Conservation (phyloP, 1,140 invertebrate genomes). For the Hypothenemus hampei region DNA sequence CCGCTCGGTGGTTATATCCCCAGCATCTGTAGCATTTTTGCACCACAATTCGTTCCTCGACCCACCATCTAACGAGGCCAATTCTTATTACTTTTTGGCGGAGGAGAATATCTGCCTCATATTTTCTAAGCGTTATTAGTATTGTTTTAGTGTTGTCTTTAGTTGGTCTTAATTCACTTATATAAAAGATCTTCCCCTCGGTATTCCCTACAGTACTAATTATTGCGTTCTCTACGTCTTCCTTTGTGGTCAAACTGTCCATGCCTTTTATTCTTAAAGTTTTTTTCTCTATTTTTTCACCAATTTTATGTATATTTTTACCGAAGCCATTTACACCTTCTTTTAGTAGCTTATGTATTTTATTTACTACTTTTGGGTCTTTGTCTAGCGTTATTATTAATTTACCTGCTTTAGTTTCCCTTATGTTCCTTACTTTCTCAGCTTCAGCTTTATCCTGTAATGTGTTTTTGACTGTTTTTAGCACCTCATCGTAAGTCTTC, state of each 20-base stretch:
- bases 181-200: background rate
- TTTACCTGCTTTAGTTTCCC: too few relatives aligned
- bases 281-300: background rate
- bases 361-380: too few relatives aligned
- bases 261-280: background rate
- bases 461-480: too few relatives aligned
- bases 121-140: background rate
- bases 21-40: conserved; percentile 15
- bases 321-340: too few relatives aligned
- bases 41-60: conserved; percentile 15
- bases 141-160: background rate
- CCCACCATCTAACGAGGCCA: conserved; percentile 9
- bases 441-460: too few relatives aligned
- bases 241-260: background rate
- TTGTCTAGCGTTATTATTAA: too few relatives aligned
- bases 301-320: background rate
- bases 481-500: too few relatives aligned
- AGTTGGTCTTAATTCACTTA: background rate
- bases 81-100: background rate
- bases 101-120: background rate
- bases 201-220: background rate
- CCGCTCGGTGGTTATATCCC: conserved; percentile 5
- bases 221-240: background rate
- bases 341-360: too few relatives aligned
- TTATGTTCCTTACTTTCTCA: too few relatives aligned